phyloP scores from a whole-genome alignment of 1,140 invertebrate genomes.

The Macrobrachium nipponense region DNA sequence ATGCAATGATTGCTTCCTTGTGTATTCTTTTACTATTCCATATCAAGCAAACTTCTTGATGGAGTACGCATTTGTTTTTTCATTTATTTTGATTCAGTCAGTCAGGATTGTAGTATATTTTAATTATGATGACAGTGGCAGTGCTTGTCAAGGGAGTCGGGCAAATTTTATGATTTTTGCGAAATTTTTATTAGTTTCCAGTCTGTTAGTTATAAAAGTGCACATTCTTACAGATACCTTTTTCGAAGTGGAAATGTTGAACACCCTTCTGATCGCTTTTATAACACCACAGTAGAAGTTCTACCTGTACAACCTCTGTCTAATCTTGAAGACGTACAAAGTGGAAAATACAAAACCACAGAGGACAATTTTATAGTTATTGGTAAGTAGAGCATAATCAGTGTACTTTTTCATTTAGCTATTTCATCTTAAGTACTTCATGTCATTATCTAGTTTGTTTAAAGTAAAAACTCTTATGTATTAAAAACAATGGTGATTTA shows the following conservation, averaged over 20 bases:
- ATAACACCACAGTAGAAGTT: slow-evolving; percentile 90
- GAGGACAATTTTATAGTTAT: slow-evolving; percentile 80
- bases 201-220: neutral
- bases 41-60: too few relatives aligned
- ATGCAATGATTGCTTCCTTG: too few relatives aligned
- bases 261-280: slow-evolving; percentile 90
- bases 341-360: slow-evolving; percentile 70
- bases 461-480: too few relatives aligned
- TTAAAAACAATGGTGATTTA: too few relatives aligned
- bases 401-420: neutral
- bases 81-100: too few relatives aligned
- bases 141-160: too few relatives aligned
- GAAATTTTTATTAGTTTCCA: neutral
- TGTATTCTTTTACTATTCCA: too few relatives aligned
- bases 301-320: slow-evolving; percentile 70
- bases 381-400: slow-evolving; percentile 70
- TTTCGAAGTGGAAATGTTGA: slow-evolving; percentile 93
- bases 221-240: slow-evolving; percentile 75
- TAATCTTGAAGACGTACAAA: slow-evolving; percentile 64
- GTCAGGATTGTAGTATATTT: too few relatives aligned
- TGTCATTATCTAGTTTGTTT: neutral
- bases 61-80: too few relatives aligned
- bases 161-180: too few relatives aligned
- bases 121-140: too few relatives aligned
- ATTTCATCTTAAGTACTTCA: neutral